Evolutionary conservation across 2,888 invertebrate genomes (phyloP), one percentile per base, ranked within the genome.

Genomic region (Nymphalis c-album): DNA sequence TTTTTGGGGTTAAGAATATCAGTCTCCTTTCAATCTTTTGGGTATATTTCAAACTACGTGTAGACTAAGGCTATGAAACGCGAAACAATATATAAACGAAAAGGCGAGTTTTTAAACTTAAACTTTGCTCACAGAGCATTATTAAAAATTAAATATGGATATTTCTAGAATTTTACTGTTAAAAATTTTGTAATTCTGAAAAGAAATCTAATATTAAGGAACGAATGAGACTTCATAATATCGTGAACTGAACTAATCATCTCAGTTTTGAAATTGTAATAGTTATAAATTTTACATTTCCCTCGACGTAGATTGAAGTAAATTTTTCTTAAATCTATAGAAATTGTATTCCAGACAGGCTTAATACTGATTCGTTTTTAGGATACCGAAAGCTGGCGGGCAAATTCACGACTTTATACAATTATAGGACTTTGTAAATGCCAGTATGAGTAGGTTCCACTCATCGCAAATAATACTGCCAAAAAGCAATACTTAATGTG

Each of bases 251-350:
- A 16, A 61, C 26, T 20, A 63, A 48, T 58, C 57, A 63, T 47
- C 63, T 26, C 35, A 20, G 57, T 63, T 63, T 57, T 48, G 46
- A 58, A 63, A 63, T 63, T 57, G 57, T 63, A 63, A 63, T 55
- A 31, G 31, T 63, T 55, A 46, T 26, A 51, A 63, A 55, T 63
- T 63, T 55, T 57, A 63, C 47, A 57, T 63, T 57, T 17, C 47
- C 20, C 16, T 35, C 35, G 47, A 18, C 7, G 35, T 63, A 57
- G 57, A 63, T 47, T 57, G 48, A 20, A 58, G 48, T 48, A 47
- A 35, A 40, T 64, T 58, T 64, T 10, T 50, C 6, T 64, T 55
- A 31, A 55, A 55, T 55, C 31, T n/a, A 55, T 17, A n/a, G 31
- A 2, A 17, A 31, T 31, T 31, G 17, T 55, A 31, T 16, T 17